Base-by-base conservation (phyloP, 1,140 invertebrate genomes). In the Pogonomyrmex barbatus region DNA sequence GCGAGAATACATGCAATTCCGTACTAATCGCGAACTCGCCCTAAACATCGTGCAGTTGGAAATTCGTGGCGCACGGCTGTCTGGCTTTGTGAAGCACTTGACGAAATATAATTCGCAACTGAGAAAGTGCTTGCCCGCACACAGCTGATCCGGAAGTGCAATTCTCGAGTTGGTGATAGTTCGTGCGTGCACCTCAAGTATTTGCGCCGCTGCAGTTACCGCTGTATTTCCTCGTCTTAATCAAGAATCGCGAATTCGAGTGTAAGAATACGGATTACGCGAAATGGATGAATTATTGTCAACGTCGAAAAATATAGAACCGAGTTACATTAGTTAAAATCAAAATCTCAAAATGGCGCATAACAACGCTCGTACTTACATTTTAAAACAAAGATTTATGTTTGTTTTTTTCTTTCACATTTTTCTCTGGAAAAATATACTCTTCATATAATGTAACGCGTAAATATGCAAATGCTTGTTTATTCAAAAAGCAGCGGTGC, bases 61-160 rank as follows among this genome's bases (percentile, higher is more conserved):
- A 83, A 83, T 83, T 73, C 79, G 79, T n/a, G 68, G 79, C 68
- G 30, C 45, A 83, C 68, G 79, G 79, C 68, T 83, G 88, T 89
- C 88, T 76, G 17, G 67, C 68, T 83, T 73, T 83, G 79, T 75
- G 77, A 86, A 71, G 81, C 62, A 85, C 79, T 85, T 78, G 85
- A 89, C 77, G 84, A 89, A 87, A 89, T 85, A 89, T 88, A 86
- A 87, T 86, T 87, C 65, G 54, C 71, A 62, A 58, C 45, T 78
- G 70, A 54, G 71, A 83, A 87, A 89, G 87, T 87, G 77, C 70
- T 78, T 68, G 76, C 52, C 63, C 54, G 73, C 77, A 62, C 84
- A 73, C 77, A 85, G 63, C 60, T 87, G 71, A 89, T 83, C 78
- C 77, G 8, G 71, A 73, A 83, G 76, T 73, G 71, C 71, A 83